Percentiles rank a stretch among this genome's conserved stretches.
These are phyloP conservation scores for Achlya flavicornis DNA, from an alignment of 2,888 invertebrate species.

Conservation along the genomic window DNA sequence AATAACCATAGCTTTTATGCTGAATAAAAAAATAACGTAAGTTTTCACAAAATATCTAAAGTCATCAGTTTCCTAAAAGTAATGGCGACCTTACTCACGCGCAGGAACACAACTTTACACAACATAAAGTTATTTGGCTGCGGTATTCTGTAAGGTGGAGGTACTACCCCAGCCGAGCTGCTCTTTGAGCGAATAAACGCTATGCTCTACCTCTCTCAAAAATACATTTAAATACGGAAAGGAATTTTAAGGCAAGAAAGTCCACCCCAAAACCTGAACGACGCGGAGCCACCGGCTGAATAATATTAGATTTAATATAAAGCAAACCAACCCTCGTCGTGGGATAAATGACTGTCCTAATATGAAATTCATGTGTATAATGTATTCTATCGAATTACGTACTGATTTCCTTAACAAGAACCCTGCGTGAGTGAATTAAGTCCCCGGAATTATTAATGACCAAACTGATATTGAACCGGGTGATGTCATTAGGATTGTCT, in stretches of 20 bases:
- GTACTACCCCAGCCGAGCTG: too few species aligned
- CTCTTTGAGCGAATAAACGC: too few species aligned
- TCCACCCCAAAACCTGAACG: neutral
- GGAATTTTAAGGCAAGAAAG: neutral
- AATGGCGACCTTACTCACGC: too few species aligned
- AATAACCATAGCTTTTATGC: too few species aligned
- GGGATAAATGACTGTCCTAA: neutral
- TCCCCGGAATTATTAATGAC: slow-evolving; percentile 2
- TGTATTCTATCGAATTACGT: slow-evolving; percentile 10
- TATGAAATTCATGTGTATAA: neutral
- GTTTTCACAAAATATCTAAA: too few species aligned
- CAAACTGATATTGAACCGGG: neutral
- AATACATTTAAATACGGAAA: neutral
- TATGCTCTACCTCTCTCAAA: too few species aligned
- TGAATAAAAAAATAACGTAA: too few species aligned
- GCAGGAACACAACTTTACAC: too few species aligned
- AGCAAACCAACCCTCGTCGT: neutral
- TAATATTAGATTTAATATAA: slow-evolving; percentile 5
- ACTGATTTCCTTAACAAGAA: neutral
- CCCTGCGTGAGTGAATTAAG: neutral
- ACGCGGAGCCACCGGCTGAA: neutral
- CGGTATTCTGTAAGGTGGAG: too few species aligned
- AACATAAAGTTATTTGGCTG: too few species aligned
- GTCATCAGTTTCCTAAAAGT: too few species aligned
- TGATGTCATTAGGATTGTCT: neutral